Evolutionary conservation across 2,113 vertebrate genomes (phyloP).

Genomic region (Pleuronectes platessa): DNA sequence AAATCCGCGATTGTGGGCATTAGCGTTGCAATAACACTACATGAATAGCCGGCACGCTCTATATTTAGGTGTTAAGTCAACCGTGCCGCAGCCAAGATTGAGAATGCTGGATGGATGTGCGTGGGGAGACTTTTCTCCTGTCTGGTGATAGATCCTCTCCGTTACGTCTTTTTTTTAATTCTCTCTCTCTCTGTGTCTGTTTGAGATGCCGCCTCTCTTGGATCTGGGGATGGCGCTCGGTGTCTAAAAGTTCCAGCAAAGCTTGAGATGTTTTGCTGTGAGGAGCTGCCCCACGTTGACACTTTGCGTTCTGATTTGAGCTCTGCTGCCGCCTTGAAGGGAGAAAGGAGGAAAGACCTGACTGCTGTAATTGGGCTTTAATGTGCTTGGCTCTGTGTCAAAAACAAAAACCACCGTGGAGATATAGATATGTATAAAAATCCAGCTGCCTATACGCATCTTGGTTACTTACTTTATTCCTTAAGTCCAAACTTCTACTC

Average conservation of each 20-base stretch:
- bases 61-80: slow-evolving; percentile 80
- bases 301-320: slow-evolving; percentile 67
- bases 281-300: slow-evolving; percentile 63
- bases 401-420: slow-evolving; percentile 35
- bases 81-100: slow-evolving; percentile 60
- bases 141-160: slow-evolving; percentile 45
- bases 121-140: slow-evolving; percentile 37
- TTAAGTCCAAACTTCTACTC: not conserved
- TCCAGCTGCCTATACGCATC: not conserved
- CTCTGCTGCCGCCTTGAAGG: slow-evolving; percentile 56
- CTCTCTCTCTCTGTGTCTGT: slow-evolving; percentile 28
- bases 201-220: slow-evolving; percentile 40
- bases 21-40: slow-evolving; percentile 79
- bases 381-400: slow-evolving; percentile 31
- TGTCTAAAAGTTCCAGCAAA: slow-evolving; percentile 66
- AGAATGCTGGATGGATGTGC: slow-evolving; percentile 44
- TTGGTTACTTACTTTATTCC: not conserved
- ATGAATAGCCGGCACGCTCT: slow-evolving; percentile 73
- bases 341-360: slow-evolving; percentile 23
- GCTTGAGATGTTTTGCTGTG: slow-evolving; percentile 49
- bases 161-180: slow-evolving; percentile 28
- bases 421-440: not conserved
- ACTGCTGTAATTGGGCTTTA: slow-evolving; percentile 36
- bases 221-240: slow-evolving; percentile 40
- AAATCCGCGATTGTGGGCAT: slow-evolving; percentile 79